Evolutionary conservation across 2,888 invertebrate species (phyloP).

Genomic region (Cremastobaeus sp.): DNA sequence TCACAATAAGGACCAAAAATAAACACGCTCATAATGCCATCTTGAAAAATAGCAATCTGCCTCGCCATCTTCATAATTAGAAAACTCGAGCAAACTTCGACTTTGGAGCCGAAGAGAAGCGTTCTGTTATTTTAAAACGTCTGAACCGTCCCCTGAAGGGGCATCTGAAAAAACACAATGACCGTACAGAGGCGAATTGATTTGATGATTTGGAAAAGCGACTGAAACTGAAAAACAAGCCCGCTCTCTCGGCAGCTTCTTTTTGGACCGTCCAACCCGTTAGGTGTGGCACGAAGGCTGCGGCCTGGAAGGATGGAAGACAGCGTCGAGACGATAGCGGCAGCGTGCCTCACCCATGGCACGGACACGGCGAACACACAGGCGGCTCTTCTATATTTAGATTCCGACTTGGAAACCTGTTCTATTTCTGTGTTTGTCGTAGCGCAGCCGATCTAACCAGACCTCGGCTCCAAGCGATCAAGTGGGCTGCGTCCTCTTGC

Average conservation of each 20-base stretch:
- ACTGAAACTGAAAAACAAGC: neutral
- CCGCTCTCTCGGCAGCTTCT: neutral
- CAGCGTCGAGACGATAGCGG: constrained; percentile 29
- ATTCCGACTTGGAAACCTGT: constrained; percentile 70
- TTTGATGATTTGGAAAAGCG: too few relatives aligned
- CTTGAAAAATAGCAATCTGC: too few relatives aligned
- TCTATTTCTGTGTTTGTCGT: constrained; percentile 72
- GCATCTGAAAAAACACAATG: too few relatives aligned
- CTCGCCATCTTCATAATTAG: too few relatives aligned
- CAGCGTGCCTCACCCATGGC: constrained; percentile 42
- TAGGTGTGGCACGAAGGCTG: constrained; percentile 34
- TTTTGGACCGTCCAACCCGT: constrained; percentile 25
- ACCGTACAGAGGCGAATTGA: too few relatives aligned
- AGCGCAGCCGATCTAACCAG: constrained; percentile 33
- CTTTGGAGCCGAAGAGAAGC: too few relatives aligned
- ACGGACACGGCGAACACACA: constrained; percentile 12
- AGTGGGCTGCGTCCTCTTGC: constrained; percentile 13
- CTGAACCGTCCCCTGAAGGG: too few relatives aligned
- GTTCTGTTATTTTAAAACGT: too few relatives aligned
- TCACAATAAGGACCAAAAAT: too few relatives aligned
- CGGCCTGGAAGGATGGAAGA: constrained; percentile 36
- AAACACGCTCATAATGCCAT: too few relatives aligned
- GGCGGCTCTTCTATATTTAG: constrained; percentile 71
- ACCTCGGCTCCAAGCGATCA: constrained; percentile 24
- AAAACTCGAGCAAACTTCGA: too few relatives aligned